Base-by-base conservation (phyloP, 2,888 invertebrate genomes). In the Phymatocera aterrima region DNA sequence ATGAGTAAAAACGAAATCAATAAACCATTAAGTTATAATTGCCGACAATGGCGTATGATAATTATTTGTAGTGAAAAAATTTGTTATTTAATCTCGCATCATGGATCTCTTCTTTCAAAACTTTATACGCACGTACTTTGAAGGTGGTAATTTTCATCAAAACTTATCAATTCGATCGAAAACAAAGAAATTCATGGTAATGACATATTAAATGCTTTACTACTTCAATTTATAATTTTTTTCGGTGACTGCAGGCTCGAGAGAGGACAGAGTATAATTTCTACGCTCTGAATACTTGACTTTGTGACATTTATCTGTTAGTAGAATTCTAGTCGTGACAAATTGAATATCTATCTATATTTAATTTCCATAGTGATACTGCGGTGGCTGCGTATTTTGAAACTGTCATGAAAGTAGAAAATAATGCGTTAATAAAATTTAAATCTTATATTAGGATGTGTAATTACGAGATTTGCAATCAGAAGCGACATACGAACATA, bases 11-110 rank as follows among this genome's bases (percentile, higher is more conserved):
- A 54, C 21, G 18, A 21, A 57, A 57, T 0, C 24, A 60, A 37
- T 64, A 18, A n/a, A 61, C 31, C 34, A 64, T 64, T 37, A 64
- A 64, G 61, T 64, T 64, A 64, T 37, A 64, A 34, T 61, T 64
- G 61, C 10, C 61, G 18, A 34, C n/a, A 61, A 24, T 12, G 31
- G n/a, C 34, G 61, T 61, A 34, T 18, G 61, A 61, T 34, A 10
- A 61, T 61, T 34, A 61, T 61, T 61, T 64, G 34, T 34, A 64
- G 61, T 64, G 61, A 37, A 37, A 37, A 10, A 37, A 37, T 61
- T 5, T n/a, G 34, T 18, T 28, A n/a, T 31, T 5, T 31, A 43
- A 12, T 12, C 8, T 60, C 34, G 61, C 18, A 64, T 37, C 18
- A 34, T 10, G 57, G 15, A 12, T 12, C 4, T 57, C 28, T 37